Percentiles rank a stretch among this genome's conserved stretches.
phyloP scores from a whole-genome alignment of 2,888 invertebrate genomes.

The Cryptus armator region DNA sequence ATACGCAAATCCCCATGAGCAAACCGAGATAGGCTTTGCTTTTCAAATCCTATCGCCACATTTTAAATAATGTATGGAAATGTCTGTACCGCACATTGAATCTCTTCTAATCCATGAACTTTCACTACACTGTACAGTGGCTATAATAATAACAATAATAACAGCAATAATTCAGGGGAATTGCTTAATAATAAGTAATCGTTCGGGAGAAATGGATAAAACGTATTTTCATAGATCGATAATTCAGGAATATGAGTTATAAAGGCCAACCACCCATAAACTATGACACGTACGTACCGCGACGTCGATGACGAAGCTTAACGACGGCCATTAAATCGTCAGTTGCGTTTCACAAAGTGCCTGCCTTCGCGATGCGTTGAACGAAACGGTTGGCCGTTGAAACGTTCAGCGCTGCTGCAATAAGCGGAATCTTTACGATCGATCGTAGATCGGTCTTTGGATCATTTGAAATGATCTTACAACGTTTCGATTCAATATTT shows the following conservation, averaged over 20 bases:
- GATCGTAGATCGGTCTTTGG: slow-evolving; percentile 54
- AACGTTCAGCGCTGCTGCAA: slow-evolving; percentile 15
- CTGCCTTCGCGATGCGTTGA: slow-evolving; percentile 45
- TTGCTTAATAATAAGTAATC: slow-evolving; percentile 28
- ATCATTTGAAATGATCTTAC: slow-evolving; percentile 25
- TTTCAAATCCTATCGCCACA: slow-evolving; percentile 20
- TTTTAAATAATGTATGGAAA: slow-evolving; percentile 31
- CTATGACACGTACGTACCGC: slow-evolving; percentile 33
- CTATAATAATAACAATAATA: slow-evolving; percentile 14
- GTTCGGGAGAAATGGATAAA: too few species aligned
- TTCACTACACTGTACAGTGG: too few species aligned
- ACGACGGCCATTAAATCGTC: slow-evolving; percentile 59
- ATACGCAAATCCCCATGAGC: slow-evolving; percentile 41
- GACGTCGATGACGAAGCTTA: slow-evolving; percentile 59
- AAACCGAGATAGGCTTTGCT: slow-evolving; percentile 41
- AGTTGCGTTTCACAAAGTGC: slow-evolving; percentile 52
- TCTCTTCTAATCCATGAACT: slow-evolving; percentile 11
- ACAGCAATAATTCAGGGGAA: slow-evolving; percentile 23
- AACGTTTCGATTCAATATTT: slow-evolving; percentile 22
- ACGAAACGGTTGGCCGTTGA: background rate
- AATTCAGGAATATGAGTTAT: slow-evolving; percentile 52
- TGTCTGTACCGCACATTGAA: slow-evolving; percentile 6
- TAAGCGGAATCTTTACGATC: slow-evolving; percentile 57
- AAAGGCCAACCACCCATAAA: slow-evolving; percentile 62
- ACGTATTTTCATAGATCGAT: slow-evolving; percentile 38